phyloP scores from a whole-genome alignment of 2,797 vertebrate species.

The Rhinella marina region DNA sequence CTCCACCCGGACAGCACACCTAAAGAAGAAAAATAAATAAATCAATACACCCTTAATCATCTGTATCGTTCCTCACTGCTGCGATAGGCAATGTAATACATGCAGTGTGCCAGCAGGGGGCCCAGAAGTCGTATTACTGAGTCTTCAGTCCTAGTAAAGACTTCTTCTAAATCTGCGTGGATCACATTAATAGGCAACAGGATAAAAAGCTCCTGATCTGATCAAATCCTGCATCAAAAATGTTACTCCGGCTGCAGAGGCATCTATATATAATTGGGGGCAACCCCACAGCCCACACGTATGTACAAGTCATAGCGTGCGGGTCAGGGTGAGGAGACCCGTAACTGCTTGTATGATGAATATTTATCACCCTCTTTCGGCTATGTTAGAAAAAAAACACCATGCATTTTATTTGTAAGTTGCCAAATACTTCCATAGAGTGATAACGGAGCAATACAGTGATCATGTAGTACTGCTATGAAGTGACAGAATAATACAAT shows the following conservation, averaged over 20 bases:
- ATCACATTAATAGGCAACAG: background rate
- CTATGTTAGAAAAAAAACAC: too few species aligned
- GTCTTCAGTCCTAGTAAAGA: background rate
- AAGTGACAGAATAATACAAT: too few species aligned
- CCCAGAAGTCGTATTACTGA: background rate
- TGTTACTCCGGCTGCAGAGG: background rate
- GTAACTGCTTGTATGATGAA: too few species aligned
- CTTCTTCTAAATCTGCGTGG: background rate
- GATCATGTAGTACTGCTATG: too few species aligned
- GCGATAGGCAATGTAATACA: conserved; percentile 11
- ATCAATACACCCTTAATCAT: conserved; percentile 45
- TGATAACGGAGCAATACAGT: too few species aligned
- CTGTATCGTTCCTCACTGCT: conserved; percentile 29
- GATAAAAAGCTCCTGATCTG: background rate
- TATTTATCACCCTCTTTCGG: too few species aligned
- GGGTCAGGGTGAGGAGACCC: too few species aligned
- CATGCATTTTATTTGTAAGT: too few species aligned
- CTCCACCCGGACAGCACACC: conserved; percentile 47
- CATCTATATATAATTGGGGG: too few species aligned
- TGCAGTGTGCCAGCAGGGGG: conserved; percentile 8
- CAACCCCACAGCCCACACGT: too few species aligned
- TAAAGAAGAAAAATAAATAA: background rate
- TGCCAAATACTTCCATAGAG: too few species aligned
- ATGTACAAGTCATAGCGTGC: too few species aligned
- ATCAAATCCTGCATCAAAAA: background rate